Evolutionary conservation across 2,113 vertebrate genomes (phyloP).

Genomic region (Coregonus clupeaformis): DNA sequence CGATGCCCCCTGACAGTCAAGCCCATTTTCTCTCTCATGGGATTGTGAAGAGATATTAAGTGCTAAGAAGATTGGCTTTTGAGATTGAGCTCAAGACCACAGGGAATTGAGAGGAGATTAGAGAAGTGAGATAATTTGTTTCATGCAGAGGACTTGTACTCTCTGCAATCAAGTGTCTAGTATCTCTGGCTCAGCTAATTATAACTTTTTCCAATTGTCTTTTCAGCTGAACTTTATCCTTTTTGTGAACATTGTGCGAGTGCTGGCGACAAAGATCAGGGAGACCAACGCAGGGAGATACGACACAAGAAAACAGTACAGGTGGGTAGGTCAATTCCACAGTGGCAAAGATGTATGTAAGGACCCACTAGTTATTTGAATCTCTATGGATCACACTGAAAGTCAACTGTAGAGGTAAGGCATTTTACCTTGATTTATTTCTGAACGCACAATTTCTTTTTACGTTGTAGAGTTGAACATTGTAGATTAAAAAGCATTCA

Average conservation of each 20-base stretch:
- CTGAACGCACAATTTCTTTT: no score
- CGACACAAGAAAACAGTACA: conserved; percentile 87
- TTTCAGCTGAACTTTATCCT: conserved; percentile 88
- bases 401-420: no score
- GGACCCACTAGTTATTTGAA: not conserved
- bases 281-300: conserved; percentile 86
- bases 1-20: no score
- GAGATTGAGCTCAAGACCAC: not conserved
- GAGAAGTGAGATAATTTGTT: not conserved
- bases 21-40: not conserved
- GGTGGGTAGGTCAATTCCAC: conserved; percentile 63
- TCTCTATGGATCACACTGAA: not conserved
- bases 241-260: conserved; percentile 88
- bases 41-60: not conserved
- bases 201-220: conserved; percentile 33
- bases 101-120: not conserved
- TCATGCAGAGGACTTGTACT: no score
- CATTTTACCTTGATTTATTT: no score
- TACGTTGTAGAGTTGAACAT: no score
- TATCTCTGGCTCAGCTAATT: not conserved
- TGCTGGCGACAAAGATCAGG: conserved; percentile 87
- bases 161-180: not conserved
- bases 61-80: not conserved
- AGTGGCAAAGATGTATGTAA: not conserved
- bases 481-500: no score